Evolutionary conservation across 2,113 vertebrate species (phyloP), one percentile per base, ranked within the genome.

Genomic region (Apteryx owenii): DNA sequence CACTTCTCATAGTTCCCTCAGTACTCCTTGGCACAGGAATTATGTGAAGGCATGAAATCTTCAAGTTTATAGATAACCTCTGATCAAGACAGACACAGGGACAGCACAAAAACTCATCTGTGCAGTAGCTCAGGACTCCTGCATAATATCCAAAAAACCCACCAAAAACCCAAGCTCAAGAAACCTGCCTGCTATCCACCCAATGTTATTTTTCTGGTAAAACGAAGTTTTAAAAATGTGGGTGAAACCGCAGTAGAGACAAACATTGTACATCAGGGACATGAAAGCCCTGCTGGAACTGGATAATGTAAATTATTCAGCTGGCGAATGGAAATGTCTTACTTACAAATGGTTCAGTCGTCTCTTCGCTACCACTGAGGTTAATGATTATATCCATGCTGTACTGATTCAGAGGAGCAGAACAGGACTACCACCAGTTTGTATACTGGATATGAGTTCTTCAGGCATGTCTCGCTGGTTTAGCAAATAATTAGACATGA

Each of bases 401-500:
- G 10, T 5, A 44, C 76, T 91, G 64, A 91, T 60, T 78, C 93
- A 81, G 44, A 51, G 40, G 7, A 81, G 53, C 0, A 10, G 3
- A 81, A 9, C 3, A 60, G 26, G 14, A 4, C 14, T 23, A 9
- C 38, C 71, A 77, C 38, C 58, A 94, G 38, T 84, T 64, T 71
- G 69, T 56, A 81, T 2, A 42, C 81, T 68, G 89, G 54, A 38
- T 21, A 73, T 28, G 85, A 71, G 75, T 0, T 95, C 91, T 77
- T 81, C 62, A 76, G 91, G 77, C 72, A 44, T 2, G 77, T 71
- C 65, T 70, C 72, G 60, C 91, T 79, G 82, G 91, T 93, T 96
- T 68, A 54, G 68, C 80, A 46, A 95, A 81, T 31, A 79, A 92
- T 79, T 71, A 92, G 54, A 33, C 28, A 10, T 1, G 10, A 64